These are phyloP conservation scores for Masnerella sp. DNA, from an alignment of 2,888 invertebrate species.

Conservation along the genomic window DNA sequence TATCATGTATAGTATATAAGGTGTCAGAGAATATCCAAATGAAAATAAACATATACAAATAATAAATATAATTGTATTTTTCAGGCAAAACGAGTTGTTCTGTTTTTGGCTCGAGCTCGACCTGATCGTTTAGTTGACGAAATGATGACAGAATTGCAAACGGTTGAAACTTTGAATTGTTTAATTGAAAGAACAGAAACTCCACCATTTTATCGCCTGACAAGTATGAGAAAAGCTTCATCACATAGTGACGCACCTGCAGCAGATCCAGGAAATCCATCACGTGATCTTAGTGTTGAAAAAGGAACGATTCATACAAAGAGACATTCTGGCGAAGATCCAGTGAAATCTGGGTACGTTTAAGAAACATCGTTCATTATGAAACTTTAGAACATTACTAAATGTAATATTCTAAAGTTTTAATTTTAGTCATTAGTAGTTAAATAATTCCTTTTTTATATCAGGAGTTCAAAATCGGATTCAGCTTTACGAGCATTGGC, in stretches of 20 bases:
- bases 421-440: too few species aligned
- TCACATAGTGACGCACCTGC: constrained; percentile 84
- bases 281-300: constrained; percentile 85
- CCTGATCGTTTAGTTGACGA: constrained; percentile 96
- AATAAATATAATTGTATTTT: constrained; percentile 4
- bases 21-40: too few species aligned
- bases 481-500: constrained; percentile 81
- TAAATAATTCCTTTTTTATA: neutral
- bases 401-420: too few species aligned
- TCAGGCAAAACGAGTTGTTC: constrained; percentile 95
- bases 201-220: constrained; percentile 97
- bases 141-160: constrained; percentile 97
- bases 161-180: constrained; percentile 97
- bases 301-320: constrained; percentile 98
- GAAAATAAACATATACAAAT: neutral
- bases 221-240: constrained; percentile 93
- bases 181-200: constrained; percentile 98
- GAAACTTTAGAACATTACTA: too few species aligned
- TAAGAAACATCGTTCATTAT: constrained; percentile 64
- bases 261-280: constrained; percentile 79
- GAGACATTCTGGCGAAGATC: constrained; percentile 93
- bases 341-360: constrained; percentile 87
- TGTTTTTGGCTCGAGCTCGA: constrained; percentile 94
- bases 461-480: constrained; percentile 81
- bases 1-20: too few species aligned